phyloP scores from a whole-genome alignment of 2,888 invertebrate species.

The Caenorhabditis afra region DNA sequence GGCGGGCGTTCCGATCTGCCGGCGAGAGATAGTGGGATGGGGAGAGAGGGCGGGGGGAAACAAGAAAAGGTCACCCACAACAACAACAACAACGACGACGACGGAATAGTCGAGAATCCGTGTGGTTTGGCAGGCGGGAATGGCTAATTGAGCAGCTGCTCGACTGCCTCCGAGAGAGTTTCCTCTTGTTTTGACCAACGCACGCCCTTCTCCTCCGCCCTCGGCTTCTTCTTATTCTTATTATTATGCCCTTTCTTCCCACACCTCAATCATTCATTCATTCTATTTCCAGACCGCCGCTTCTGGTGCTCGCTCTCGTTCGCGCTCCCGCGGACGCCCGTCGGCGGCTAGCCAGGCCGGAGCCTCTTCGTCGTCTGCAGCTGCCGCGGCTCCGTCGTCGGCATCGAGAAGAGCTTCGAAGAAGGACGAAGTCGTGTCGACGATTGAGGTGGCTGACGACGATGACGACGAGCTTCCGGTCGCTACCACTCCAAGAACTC shows the following conservation, averaged over 20 bases:
- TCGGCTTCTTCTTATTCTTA: not conserved
- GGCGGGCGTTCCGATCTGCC: too few relatives aligned
- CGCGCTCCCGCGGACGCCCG: conserved; percentile 13
- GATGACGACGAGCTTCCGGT: not conserved
- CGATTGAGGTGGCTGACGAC: conserved; percentile 26
- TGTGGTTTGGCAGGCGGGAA: conserved; percentile 14
- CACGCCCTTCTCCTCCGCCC: not conserved
- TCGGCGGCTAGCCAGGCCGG: too few relatives aligned
- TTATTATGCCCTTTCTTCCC: not conserved
- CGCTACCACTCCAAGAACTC: conserved; percentile 1
- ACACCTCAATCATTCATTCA: not conserved
- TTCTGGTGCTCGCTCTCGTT: conserved; percentile 1
- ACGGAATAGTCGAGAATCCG: not conserved
- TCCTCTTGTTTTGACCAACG: not conserved
- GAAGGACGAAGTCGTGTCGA: conserved; percentile 3
- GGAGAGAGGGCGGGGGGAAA: conserved; percentile 14
- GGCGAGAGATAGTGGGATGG: not conserved
- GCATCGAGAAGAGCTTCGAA: not conserved
- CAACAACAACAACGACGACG: conserved; percentile 23
- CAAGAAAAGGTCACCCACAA: conserved; percentile 38
- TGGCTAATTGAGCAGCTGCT: conserved; percentile 57
- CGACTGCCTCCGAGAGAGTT: not conserved
- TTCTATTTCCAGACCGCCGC: not conserved
- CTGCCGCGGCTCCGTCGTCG: not conserved
- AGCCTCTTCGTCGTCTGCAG: not conserved